Percentiles rank a stretch among this genome's conserved stretches.
These are phyloP conservation scores for Peromyscus californicus DNA, from an alignment of 2,113 vertebrate genomes.

Conservation along the genomic window DNA sequence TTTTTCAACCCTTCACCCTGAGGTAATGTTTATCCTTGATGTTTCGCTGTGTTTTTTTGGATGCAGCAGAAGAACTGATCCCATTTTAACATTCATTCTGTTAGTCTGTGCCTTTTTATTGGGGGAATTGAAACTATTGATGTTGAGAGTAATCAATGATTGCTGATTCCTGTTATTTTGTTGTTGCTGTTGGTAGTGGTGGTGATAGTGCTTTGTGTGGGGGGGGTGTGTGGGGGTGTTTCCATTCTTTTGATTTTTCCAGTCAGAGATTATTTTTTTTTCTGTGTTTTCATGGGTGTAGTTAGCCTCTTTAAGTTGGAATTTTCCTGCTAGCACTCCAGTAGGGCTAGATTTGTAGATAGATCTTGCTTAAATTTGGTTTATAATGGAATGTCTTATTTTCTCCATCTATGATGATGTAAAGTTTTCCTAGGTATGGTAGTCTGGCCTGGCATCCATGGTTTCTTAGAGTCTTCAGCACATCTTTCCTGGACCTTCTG, in stretches of 20 bases:
- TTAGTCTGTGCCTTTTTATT: background rate
- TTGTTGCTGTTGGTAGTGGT: background rate
- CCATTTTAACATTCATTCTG: background rate
- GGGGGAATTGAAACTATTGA: background rate
- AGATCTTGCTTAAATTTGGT: background rate
- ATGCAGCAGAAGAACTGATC: background rate
- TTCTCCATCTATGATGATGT: no score
- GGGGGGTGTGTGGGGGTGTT: background rate
- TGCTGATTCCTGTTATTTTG: background rate
- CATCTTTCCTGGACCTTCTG: no score
- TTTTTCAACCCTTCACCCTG: background rate
- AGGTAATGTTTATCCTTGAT: background rate
- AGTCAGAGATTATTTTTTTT: background rate
- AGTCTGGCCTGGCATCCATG: no score
- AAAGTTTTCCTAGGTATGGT: no score
- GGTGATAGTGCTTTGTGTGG: background rate
- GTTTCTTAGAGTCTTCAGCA: no score
- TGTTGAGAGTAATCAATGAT: background rate
- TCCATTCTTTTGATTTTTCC: background rate
- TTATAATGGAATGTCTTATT: no score
- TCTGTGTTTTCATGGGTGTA: background rate
- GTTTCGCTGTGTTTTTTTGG: background rate
- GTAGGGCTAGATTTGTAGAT: background rate
- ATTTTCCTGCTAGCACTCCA: background rate
- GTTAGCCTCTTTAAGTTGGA: background rate